A percentile compares a stretch with the other conserved stretches of the same genome.
phyloP scores from a whole-genome alignment of 1,140 invertebrate genomes.

The Aphaenogaster rudis region DNA sequence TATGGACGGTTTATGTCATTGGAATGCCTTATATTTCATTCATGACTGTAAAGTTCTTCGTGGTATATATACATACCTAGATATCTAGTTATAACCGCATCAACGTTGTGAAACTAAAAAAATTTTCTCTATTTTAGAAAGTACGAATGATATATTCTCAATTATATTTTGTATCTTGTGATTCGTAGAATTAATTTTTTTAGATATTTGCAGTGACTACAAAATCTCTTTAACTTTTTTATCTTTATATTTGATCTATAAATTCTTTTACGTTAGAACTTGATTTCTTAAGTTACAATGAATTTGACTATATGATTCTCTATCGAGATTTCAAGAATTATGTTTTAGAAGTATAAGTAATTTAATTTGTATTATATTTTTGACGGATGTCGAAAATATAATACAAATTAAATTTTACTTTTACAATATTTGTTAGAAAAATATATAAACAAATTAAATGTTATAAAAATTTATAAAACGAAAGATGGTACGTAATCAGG shows the following conservation, averaged over 20 bases:
- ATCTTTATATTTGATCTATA: background rate
- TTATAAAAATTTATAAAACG: background rate
- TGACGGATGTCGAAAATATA: background rate
- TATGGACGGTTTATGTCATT: background rate
- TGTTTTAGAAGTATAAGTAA: background rate
- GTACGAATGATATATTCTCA: background rate
- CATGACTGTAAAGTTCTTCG: background rate
- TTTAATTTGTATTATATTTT: background rate
- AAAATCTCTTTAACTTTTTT: background rate
- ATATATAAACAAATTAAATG: background rate
- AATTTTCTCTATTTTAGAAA: background rate
- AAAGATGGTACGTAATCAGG: background rate
- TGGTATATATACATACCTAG: background rate
- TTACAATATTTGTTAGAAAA: background rate
- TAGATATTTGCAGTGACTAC: background rate
- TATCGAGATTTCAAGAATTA: background rate
- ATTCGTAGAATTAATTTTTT: no score
- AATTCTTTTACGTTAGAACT: background rate
- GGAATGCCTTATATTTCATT: background rate
- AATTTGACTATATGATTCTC: background rate
- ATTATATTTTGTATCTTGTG: background rate
- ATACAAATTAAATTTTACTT: background rate
- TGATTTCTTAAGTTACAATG: background rate
- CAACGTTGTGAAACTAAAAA: background rate
- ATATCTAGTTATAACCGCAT: background rate